Base-by-base conservation (phyloP, 2,113 vertebrate species). In the Phoxinus phoxinus region DNA sequence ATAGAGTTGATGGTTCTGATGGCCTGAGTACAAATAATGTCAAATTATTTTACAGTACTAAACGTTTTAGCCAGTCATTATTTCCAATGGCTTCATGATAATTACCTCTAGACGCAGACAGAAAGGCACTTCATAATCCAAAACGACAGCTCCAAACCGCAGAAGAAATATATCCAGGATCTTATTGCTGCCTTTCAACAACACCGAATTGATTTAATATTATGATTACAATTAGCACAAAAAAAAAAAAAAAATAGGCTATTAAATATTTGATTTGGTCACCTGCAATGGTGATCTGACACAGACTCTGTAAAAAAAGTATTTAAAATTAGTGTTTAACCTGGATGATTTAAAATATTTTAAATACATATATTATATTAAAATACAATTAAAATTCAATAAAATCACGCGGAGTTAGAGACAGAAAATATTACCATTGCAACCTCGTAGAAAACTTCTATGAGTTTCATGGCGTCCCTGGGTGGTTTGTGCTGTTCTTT, bases 1-100 rank as follows among this genome's bases (percentile, higher is more conserved):
- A 98, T 92, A 75, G 90, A 93, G 90, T 99, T 99, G 30, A 98
- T 91, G 3, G 96, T 97, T 87, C 93, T 94, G 89, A 98, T 89
- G 13, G 95, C 96, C 98, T 99, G 92, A 78, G 86, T 30, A 25
- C 9, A 78, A 83, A 71, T 25, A 0, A 71, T 3, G 27, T 41
- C 11, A 80, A 77, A n/a, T 32, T 12, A 67, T 19, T 56, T 37
- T 4, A 74, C 35, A 90, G 6, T 21, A 23, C 41, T 15, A 63
- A 35, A 67, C 6, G 32, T 71, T 11, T 86, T 19, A 37, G 53
- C 3, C 25, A n/a, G 32, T 15, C 13, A 44, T 76, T 58, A 15
- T 37, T 63, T 21, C 2, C 44, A 17, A 6, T 86, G 19, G 11
- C 2, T 7, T 37, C 6, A 59, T 8, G 23, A 13, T 4, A 80